Evolutionary conservation across 1,140 invertebrate genomes (phyloP), one percentile per base, ranked within the genome.

Genomic region (Procambarus virginalis): DNA sequence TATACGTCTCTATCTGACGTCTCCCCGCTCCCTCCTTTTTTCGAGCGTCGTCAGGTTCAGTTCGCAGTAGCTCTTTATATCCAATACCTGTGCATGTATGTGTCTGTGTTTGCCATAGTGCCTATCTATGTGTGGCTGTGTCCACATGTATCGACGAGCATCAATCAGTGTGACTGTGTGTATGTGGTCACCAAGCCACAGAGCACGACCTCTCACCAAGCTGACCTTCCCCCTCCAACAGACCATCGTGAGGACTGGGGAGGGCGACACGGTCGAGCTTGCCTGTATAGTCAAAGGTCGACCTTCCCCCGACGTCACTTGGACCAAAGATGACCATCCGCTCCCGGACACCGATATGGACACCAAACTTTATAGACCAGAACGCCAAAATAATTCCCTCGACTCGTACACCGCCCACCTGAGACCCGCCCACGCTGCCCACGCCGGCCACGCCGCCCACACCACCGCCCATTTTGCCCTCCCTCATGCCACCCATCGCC

Each of bases 401-500:
- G 87, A 90, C 86, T 60, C 82, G 34, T 12, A 17, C 79, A 46
- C 49, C 64, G 6, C 51, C 51, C 51, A 55, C 51, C 51, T 55
- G 51, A 55, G 2, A 8, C 86, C 58, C 34, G 79, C 46, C 64
- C 83, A 86, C 75, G 83, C 73, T 46, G 86, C 87, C 46, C 87
- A 96, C 84, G 34, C 34, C 34, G 34, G 34, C 34, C 1, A 34
- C 34, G 34, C 34, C 34, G 34, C 34, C 34, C 34, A 34, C 34
- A 34, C 34, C 34, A 34, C 34, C 34, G 34, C 34, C 34, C 34
- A 34, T 34, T 34, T 34, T 1, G 34, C 34, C 34, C 34, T 34
- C 34, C 34, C 34, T 1, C 34, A 34, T 34, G 34, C 34, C 34
- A 34, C 34, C 34, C 34, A 34, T 34, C 94, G 95, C 70, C 95